Conservation (phyloP, 2,797 vertebrate species). For the Anguilla pacifica region DNA sequence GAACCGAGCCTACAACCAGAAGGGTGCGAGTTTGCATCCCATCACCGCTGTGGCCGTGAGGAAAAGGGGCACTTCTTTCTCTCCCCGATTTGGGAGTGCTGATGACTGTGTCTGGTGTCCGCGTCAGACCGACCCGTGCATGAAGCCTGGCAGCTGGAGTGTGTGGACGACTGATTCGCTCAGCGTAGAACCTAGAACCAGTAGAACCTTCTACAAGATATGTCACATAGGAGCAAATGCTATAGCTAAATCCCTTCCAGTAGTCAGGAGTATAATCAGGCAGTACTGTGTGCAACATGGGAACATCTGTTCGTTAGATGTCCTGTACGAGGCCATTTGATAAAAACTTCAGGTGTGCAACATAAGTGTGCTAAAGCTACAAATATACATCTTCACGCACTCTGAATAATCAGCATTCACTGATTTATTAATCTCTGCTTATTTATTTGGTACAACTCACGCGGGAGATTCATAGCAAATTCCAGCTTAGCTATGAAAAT, state of each 20-base stretch:
- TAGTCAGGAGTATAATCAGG: not conserved
- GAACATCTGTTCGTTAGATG: too few species aligned
- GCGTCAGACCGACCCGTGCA: not conserved
- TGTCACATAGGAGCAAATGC: too few species aligned
- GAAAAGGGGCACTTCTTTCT: not conserved
- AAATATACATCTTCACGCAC: not conserved
- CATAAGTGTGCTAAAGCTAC: not conserved
- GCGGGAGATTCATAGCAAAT: not conserved
- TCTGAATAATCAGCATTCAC: not conserved
- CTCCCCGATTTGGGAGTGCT: too few species aligned
- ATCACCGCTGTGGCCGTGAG: not conserved
- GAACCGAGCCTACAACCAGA: not conserved
- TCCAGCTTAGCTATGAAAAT: not conserved
- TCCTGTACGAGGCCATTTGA: not conserved
- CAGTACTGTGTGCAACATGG: not conserved
- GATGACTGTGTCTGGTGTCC: not conserved
- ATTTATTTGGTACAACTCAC: not conserved
- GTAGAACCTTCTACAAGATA: too few species aligned
- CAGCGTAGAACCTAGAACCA: too few species aligned
- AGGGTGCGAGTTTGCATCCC: not conserved
- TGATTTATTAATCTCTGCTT: not conserved
- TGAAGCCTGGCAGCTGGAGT: not conserved
- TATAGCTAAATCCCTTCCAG: not conserved
- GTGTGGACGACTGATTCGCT: too few species aligned
- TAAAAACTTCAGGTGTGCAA: not conserved